Conservation (phyloP, 1,140 invertebrate genomes). For the Drosophila orosa region DNA sequence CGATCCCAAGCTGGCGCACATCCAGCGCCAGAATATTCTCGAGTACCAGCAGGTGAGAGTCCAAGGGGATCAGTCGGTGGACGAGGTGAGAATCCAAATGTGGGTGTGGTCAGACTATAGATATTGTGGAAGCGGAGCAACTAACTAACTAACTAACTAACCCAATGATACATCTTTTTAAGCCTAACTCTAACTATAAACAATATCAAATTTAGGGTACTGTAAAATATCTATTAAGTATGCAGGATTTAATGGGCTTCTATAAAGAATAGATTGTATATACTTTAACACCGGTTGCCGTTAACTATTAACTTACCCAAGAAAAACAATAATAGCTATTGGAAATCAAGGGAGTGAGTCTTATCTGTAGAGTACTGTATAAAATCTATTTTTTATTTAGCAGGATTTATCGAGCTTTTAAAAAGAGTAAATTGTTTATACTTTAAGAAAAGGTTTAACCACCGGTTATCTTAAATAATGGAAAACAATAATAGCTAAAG, state of each 20-base stretch:
- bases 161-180: conserved; percentile 1
- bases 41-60: conserved; percentile 83
- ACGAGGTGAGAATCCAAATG: conserved; percentile 16
- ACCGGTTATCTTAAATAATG: background rate
- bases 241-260: rapidly evolving
- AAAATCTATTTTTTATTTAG: no score
- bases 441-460: background rate
- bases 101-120: background rate
- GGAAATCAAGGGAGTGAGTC: no score
- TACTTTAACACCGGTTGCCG: background rate
- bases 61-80: background rate
- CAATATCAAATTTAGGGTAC: background rate
- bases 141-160: conserved; percentile 24
- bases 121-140: background rate
- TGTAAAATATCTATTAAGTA: background rate
- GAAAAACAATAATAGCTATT: background rate
- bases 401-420: background rate
- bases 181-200: background rate
- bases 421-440: background rate
- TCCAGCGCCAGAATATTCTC: conserved; percentile 80
- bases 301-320: no score
- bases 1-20: conserved; percentile 75
- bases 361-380: no score
- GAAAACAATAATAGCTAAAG: background rate
- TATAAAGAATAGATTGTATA: background rate